Evolutionary conservation across 2,888 invertebrate species (phyloP).

Genomic region (Chloroclystis v-ata): DNA sequence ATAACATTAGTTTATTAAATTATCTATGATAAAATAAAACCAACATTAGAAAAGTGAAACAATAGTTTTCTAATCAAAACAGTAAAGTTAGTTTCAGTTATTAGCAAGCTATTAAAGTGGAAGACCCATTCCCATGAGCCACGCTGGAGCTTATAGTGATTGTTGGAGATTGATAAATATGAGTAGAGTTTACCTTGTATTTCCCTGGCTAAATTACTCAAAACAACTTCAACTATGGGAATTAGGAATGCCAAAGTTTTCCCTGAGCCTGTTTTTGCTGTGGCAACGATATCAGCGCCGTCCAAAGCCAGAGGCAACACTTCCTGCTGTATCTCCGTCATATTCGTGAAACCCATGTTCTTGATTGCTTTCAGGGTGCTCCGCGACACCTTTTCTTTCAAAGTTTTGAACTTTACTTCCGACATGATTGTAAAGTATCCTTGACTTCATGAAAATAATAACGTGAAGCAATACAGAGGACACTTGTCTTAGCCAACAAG

Average conservation of each 20-base stretch:
- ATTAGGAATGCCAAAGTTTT: constrained; percentile 97
- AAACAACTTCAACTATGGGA: constrained; percentile 92
- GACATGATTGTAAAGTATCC: constrained; percentile 32
- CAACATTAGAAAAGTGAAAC: no score
- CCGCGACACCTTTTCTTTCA: constrained; percentile 82
- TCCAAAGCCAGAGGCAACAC: constrained; percentile 91
- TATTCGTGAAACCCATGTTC: constrained; percentile 92
- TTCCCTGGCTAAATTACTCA: constrained; percentile 67
- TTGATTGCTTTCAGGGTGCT: constrained; percentile 85
- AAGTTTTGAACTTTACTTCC: constrained; percentile 67
- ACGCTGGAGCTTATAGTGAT: no score
- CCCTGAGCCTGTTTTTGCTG: constrained; percentile 97
- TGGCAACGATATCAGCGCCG: constrained; percentile 94
- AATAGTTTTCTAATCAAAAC: no score
- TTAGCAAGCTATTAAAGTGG: no score
- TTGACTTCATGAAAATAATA: no score
- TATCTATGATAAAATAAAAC: no score
- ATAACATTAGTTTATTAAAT: no score
- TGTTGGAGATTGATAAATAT: no score
- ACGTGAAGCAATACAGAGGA: no score
- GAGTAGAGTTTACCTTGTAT: constrained; percentile 35
- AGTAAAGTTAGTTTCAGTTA: no score
- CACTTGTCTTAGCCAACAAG: no score
- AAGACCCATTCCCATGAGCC: no score
- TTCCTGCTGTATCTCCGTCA: constrained; percentile 96